Evolutionary conservation across 2,797 vertebrate species (phyloP).

Genomic region (Poeciliopsis presidionis): DNA sequence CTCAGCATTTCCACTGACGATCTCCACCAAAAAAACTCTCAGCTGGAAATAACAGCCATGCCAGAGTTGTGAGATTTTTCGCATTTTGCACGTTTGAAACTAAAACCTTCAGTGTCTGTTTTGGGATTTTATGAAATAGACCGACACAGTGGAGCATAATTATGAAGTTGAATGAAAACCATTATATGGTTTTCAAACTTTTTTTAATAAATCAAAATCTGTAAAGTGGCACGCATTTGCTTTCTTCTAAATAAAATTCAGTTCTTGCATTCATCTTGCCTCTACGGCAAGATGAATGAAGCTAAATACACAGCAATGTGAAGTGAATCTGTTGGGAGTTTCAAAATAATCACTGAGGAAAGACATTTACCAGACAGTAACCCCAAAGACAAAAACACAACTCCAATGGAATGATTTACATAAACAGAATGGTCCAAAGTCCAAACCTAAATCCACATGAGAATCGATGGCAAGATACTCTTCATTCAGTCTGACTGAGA

Average conservation of each 20-base stretch:
- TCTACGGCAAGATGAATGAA: not conserved
- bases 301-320: not conserved
- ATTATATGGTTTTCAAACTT: too few relatives aligned
- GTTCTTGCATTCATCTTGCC: not conserved
- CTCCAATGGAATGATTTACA: not conserved
- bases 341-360: not conserved
- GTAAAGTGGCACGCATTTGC: too few relatives aligned
- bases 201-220: too few relatives aligned
- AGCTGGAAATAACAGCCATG: slow-evolving; percentile 53
- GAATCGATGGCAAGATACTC: not conserved
- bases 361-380: not conserved
- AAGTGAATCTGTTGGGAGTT: not conserved
- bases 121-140: not conserved
- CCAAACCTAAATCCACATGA: not conserved
- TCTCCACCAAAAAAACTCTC: slow-evolving; percentile 64
- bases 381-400: not conserved
- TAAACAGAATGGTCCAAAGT: not conserved
- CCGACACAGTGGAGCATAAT: not conserved
- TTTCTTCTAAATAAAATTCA: not conserved
- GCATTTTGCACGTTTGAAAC: not conserved
- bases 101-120: not conserved
- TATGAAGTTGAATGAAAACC: not conserved
- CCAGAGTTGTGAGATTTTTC: slow-evolving; percentile 4
- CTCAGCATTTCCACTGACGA: slow-evolving; percentile 73
- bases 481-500: not conserved